Conservation (phyloP, 2,888 invertebrate species). For the Frankliniella fusca region DNA sequence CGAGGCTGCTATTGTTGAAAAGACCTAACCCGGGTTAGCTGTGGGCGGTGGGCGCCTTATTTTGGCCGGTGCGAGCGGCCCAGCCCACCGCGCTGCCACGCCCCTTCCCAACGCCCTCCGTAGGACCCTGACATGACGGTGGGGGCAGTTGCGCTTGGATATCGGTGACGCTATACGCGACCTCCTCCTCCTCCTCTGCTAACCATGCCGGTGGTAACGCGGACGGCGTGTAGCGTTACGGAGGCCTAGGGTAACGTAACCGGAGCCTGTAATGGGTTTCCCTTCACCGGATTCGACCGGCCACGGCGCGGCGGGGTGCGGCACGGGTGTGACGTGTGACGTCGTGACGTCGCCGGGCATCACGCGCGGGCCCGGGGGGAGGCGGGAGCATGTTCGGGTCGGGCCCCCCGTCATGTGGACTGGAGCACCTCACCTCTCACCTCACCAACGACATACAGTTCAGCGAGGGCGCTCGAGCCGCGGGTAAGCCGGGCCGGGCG, state of each 20-base stretch:
- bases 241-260: conserved; percentile 24
- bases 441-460: no score
- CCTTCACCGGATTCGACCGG: conserved; percentile 9
- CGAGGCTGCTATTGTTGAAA: no score
- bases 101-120: neutral
- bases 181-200: neutral
- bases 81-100: neutral
- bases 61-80: no score
- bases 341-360: neutral
- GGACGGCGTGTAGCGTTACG: conserved; percentile 4
- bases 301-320: neutral
- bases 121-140: no score
- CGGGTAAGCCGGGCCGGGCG: no score
- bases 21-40: no score
- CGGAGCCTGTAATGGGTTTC: conserved; percentile 24
- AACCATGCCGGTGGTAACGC: neutral
- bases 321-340: neutral
- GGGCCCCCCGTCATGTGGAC: no score
- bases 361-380: neutral
- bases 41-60: no score
- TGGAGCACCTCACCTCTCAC: no score
- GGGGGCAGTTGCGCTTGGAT: no score
- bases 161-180: neutral
- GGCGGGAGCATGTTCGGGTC: no score
- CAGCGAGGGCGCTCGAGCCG: no score